These are phyloP conservation scores for Idaea straminata DNA, from an alignment of 2,888 invertebrate species.

Conservation along the genomic window DNA sequence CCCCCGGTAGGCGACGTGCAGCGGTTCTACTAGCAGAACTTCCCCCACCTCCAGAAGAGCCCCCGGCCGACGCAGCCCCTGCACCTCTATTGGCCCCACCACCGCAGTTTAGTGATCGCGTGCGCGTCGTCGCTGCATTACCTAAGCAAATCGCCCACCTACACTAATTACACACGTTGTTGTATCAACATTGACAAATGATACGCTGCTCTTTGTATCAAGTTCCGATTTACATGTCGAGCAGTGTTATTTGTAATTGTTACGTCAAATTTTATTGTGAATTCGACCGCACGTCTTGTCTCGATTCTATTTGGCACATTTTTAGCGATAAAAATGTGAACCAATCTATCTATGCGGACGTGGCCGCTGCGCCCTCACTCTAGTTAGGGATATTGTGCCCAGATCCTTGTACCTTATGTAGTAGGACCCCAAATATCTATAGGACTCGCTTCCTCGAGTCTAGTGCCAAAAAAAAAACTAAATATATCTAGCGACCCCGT, in stretches of 20 bases:
- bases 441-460: not conserved
- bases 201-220: conserved; percentile 8
- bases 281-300: not conserved
- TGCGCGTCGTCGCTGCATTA: conserved; percentile 90
- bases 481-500: not conserved
- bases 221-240: too few relatives aligned
- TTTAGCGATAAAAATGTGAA: conserved; percentile 9
- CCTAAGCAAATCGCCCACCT: conserved; percentile 84
- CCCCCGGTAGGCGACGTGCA: conserved; percentile 76
- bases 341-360: conserved; percentile 1
- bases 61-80: conserved; percentile 48
- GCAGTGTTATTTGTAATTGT: not conserved
- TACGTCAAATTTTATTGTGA: not conserved
- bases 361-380: not conserved
- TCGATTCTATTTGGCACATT: not conserved
- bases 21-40: conserved; percentile 90
- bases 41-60: conserved; percentile 87
- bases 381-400: not conserved
- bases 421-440: not conserved
- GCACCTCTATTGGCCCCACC: conserved; percentile 88
- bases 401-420: not conserved
- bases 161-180: conserved; percentile 41
- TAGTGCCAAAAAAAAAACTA: not conserved
- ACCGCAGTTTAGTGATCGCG: conserved; percentile 94
- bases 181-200: conserved; percentile 6